A percentile compares a stretch with the other conserved stretches of the same genome.
These are phyloP conservation scores for Tenodera sinensis DNA, from an alignment of 2,888 invertebrate species.

Conservation along the genomic window DNA sequence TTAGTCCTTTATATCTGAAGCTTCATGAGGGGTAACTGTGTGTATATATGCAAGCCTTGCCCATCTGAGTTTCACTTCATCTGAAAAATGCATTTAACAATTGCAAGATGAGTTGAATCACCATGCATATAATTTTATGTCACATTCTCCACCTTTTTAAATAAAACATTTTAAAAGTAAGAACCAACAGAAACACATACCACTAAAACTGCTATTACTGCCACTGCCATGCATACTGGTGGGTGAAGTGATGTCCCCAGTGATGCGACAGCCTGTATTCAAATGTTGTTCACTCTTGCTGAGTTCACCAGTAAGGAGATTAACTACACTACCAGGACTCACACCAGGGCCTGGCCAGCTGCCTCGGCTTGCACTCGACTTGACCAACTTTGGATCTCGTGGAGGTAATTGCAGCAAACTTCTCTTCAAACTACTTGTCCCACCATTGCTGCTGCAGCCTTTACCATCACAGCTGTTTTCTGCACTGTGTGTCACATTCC, in stretches of 20 bases:
- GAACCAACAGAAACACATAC: neutral
- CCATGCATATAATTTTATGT: no score
- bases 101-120: no score
- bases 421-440: constrained; percentile 48
- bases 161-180: neutral
- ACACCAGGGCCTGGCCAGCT: constrained; percentile 81
- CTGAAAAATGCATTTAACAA: no score
- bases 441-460: constrained; percentile 40
- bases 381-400: constrained; percentile 69
- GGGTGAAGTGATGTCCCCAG: constrained; percentile 31
- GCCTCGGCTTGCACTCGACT: constrained; percentile 73
- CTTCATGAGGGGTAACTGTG: no score
- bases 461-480: constrained; percentile 43
- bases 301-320: constrained; percentile 61
- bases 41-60: neutral
- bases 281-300: constrained; percentile 73
- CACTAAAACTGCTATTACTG: constrained; percentile 40
- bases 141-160: neutral
- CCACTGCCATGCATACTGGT: constrained; percentile 41
- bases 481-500: constrained; percentile 48
- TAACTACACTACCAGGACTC: constrained; percentile 34
- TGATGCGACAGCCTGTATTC: constrained; percentile 34
- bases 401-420: constrained; percentile 65
- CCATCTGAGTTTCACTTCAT: no score
- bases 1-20: no score